Percentiles rank a stretch among this genome's conserved stretches.
These are phyloP conservation scores for Cetonia aurata DNA, from an alignment of 2,888 invertebrate species.

Conservation along the genomic window DNA sequence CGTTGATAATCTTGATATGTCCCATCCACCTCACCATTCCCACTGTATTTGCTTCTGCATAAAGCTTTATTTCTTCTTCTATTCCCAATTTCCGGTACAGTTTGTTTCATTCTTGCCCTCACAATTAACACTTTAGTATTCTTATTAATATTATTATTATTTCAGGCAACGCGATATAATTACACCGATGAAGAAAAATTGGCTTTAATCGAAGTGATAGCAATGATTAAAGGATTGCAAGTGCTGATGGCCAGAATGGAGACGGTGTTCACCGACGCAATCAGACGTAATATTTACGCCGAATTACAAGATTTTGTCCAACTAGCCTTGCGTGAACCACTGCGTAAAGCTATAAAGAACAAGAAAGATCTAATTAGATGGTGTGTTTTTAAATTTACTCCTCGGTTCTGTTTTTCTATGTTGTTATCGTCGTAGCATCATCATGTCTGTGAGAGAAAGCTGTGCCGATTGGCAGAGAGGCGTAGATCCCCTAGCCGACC, in stretches of 20 bases:
- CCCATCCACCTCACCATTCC: no score
- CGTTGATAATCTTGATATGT: no score
- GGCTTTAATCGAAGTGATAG: slow-evolving; percentile 97
- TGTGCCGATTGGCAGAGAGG: slow-evolving; percentile 97
- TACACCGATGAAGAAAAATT: slow-evolving; percentile 98
- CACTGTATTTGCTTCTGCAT: no score
- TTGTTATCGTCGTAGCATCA: slow-evolving; percentile 76
- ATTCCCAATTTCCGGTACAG: no score
- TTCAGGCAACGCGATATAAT: slow-evolving; percentile 94
- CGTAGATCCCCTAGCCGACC: slow-evolving; percentile 92
- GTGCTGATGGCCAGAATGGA: slow-evolving; percentile 97
- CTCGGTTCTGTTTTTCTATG: not conserved
- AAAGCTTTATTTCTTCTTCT: no score
- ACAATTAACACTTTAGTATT: no score
- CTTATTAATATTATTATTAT: not conserved
- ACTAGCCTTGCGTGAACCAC: slow-evolving; percentile 86
- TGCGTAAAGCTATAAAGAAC: slow-evolving; percentile 96
- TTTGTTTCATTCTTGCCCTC: no score
- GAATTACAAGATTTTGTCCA: slow-evolving; percentile 98
- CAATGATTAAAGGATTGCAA: slow-evolving; percentile 99
- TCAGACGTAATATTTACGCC: slow-evolving; percentile 92
- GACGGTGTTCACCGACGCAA: slow-evolving; percentile 93
- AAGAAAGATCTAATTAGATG: slow-evolving; percentile 95
- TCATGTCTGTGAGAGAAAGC: slow-evolving; percentile 96
- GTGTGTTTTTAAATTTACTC: slow-evolving; percentile 59